Conservation (phyloP, 2,113 vertebrate genomes). For the Apus apus region DNA sequence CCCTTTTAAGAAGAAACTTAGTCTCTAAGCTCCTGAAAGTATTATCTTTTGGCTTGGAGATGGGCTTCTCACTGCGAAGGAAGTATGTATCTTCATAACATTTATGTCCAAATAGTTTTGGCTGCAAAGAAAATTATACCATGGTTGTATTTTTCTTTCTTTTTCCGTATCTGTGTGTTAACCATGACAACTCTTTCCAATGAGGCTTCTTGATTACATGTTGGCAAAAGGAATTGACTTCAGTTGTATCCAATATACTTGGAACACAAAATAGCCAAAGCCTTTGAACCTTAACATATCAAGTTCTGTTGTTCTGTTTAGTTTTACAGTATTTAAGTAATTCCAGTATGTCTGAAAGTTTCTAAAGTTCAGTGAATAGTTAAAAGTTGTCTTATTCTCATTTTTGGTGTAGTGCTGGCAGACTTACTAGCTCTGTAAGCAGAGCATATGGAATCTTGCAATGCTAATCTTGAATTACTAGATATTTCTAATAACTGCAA, state of each 20-base stretch:
- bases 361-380: constrained; percentile 24
- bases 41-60: background rate
- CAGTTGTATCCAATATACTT: background rate
- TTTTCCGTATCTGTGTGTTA: background rate
- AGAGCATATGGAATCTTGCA: constrained; percentile 1
- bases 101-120: background rate
- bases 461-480: constrained; percentile 4
- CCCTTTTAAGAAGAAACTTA: background rate
- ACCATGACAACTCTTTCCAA: constrained; percentile 23
- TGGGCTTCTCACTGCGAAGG: background rate
- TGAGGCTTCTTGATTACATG: constrained; percentile 16
- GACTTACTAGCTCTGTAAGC: background rate
- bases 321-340: constrained; percentile 5
- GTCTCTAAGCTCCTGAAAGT: background rate
- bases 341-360: background rate
- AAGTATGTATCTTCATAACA: background rate
- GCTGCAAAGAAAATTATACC: background rate
- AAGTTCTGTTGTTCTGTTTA: constrained; percentile 13
- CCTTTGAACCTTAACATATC: background rate
- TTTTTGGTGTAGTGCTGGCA: background rate
- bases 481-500: constrained; percentile 6
- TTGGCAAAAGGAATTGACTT: constrained; percentile 20
- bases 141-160: background rate
- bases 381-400: background rate
- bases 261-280: constrained; percentile 18